Percentiles rank a stretch among this genome's conserved stretches.
These are phyloP conservation scores for Metallyticus violacea DNA, from an alignment of 2,888 invertebrate species.

Conservation along the genomic window DNA sequence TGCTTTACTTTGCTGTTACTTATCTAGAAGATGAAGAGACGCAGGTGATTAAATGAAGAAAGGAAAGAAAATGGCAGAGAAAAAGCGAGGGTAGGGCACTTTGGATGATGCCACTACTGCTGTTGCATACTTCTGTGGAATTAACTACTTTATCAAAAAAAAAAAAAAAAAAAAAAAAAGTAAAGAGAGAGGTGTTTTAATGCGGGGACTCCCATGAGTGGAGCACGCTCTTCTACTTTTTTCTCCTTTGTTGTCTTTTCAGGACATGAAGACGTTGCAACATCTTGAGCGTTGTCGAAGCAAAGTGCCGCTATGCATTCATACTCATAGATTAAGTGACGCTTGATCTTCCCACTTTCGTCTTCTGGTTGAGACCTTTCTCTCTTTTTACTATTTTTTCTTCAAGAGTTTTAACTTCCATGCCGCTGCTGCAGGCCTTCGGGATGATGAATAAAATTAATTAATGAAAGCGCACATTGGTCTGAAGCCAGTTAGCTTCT, in stretches of 20 bases:
- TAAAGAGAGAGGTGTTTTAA: background rate
- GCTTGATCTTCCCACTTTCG: background rate
- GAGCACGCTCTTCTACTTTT: background rate
- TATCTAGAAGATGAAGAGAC: background rate
- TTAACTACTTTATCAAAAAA: background rate
- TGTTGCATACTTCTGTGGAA: background rate
- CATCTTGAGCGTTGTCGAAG: background rate
- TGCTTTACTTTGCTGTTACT: background rate
- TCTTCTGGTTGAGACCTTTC: background rate
- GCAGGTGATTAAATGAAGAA: background rate
- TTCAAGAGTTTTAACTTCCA: too few relatives aligned
- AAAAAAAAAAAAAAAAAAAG: background rate
- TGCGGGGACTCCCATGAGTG: background rate
- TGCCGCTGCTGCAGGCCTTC: background rate
- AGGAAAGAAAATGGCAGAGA: background rate
- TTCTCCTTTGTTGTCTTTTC: background rate
- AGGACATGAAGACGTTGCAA: background rate
- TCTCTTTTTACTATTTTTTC: background rate
- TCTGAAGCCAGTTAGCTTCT: too few relatives aligned
- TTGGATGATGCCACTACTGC: background rate
- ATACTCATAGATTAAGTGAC: background rate
- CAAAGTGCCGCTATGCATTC: background rate
- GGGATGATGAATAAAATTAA: background rate
- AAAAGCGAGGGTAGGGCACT: background rate
- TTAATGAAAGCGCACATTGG: too few relatives aligned